A percentile compares a stretch with the other conserved stretches of the same genome.
phyloP scores from a whole-genome alignment of 2,113 vertebrate species.

The Petaurus breviceps region DNA sequence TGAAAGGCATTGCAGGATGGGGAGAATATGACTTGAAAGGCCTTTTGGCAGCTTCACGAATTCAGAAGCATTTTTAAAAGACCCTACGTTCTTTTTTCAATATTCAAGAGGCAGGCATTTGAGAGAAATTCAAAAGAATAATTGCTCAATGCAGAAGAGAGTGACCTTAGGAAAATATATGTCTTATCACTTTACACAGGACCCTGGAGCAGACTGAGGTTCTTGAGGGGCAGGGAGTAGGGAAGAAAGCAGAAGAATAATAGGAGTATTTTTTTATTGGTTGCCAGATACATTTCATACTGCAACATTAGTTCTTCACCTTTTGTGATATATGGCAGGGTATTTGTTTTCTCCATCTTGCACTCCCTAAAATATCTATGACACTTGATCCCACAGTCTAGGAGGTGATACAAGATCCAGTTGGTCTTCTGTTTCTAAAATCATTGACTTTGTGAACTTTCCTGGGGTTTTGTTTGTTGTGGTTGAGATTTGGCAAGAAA shows the following conservation, averaged over 20 bases:
- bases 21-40: conserved; percentile 66
- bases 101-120: conserved; percentile 65
- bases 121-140: conserved; percentile 68
- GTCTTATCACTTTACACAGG: conserved; percentile 68
- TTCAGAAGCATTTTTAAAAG: conserved; percentile 70
- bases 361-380: conserved; percentile 57
- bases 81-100: conserved; percentile 69
- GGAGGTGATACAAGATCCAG: conserved; percentile 50
- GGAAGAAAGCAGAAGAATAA: background rate
- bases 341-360: conserved; percentile 34
- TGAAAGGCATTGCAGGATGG: conserved; percentile 66
- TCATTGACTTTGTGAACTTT: conserved; percentile 22
- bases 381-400: background rate
- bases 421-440: conserved; percentile 47
- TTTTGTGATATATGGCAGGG: conserved; percentile 51
- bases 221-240: conserved; percentile 37
- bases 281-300: conserved; percentile 60
- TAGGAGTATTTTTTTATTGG: background rate
- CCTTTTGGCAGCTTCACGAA: conserved; percentile 75
- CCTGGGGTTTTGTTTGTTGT: background rate
- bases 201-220: conserved; percentile 67
- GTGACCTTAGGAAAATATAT: conserved; percentile 58
- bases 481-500: background rate
- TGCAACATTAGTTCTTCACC: conserved; percentile 50
- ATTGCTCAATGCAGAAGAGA: conserved; percentile 57